A percentile compares a stretch with the other conserved stretches of the same genome.
Conservation (phyloP, 2,113 vertebrate species). For the Progne subis region DNA sequence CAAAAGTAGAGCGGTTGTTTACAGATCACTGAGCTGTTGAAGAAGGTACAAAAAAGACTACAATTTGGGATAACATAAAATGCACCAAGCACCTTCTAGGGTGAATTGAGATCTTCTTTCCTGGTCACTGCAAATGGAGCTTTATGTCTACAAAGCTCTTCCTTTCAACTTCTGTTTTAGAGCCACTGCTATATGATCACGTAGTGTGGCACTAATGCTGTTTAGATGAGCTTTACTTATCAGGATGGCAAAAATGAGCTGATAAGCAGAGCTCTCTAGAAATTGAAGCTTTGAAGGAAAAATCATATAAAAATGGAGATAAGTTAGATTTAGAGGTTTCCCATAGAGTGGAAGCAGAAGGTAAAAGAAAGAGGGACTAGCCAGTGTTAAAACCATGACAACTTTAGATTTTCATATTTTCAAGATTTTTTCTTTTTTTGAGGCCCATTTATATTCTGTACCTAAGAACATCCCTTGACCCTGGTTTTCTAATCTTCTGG, state of each 20-base stretch:
- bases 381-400: not conserved
- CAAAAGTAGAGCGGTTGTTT: not conserved
- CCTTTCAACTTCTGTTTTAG: not conserved
- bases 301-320: not conserved
- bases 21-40: not conserved
- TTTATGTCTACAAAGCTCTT: not conserved
- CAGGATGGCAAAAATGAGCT: not conserved
- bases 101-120: not conserved
- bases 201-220: not conserved
- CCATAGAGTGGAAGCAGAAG: not conserved
- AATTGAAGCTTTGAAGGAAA: not conserved
- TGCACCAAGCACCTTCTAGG: not conserved
- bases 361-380: not conserved
- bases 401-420: not conserved
- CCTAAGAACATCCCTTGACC: not conserved
- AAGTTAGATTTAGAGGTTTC: not conserved
- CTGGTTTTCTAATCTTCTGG: not conserved
- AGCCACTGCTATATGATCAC: not conserved
- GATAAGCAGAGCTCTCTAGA: not conserved
- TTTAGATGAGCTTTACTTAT: not conserved
- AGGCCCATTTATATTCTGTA: not conserved
- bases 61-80: not conserved
- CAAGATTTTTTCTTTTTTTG: not conserved
- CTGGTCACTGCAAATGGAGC: not conserved
- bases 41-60: not conserved